A percentile compares a stretch with the other conserved stretches of the same genome.
phyloP scores from a whole-genome alignment of 2,797 vertebrate species.

The Pseudochromis fuscus region DNA sequence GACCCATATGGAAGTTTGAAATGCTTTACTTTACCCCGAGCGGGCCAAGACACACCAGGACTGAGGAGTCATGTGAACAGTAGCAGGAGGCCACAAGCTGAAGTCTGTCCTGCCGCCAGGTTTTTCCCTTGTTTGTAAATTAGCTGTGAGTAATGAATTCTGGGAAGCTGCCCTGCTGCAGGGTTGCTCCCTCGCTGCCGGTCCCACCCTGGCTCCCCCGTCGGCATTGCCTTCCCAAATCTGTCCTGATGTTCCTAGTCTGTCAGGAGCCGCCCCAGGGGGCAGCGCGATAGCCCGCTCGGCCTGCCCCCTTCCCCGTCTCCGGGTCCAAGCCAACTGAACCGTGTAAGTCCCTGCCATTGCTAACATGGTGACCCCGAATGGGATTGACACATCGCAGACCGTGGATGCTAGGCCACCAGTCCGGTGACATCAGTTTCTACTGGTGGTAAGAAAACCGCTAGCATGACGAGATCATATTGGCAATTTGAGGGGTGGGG shows the following conservation, averaged over 20 bases:
- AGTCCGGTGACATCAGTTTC: constrained; percentile 84
- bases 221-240: constrained; percentile 92
- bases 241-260: constrained; percentile 93
- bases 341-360: constrained; percentile 89
- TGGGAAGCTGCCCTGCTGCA: constrained; percentile 86
- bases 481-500: constrained; percentile 38
- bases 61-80: constrained; percentile 58
- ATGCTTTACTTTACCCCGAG: constrained; percentile 47
- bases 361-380: constrained; percentile 86
- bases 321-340: constrained; percentile 91
- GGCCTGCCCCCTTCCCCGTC: constrained; percentile 81
- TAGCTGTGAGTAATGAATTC: constrained; percentile 88
- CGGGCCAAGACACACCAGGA: constrained; percentile 50
- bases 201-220: constrained; percentile 86
- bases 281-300: constrained; percentile 81
- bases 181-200: constrained; percentile 83
- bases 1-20: constrained; percentile 49
- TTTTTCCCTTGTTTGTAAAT: constrained; percentile 80
- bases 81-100: constrained; percentile 55
- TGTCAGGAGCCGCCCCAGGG: constrained; percentile 91
- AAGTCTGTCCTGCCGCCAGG: constrained; percentile 68
- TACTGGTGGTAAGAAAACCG: constrained; percentile 74
- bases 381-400: constrained; percentile 90
- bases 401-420: constrained; percentile 84
- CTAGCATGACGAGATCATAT: constrained; percentile 67